These are phyloP conservation scores for Sebastolobus alascanus DNA, from an alignment of 2,797 vertebrate genomes.

Conservation along the genomic window DNA sequence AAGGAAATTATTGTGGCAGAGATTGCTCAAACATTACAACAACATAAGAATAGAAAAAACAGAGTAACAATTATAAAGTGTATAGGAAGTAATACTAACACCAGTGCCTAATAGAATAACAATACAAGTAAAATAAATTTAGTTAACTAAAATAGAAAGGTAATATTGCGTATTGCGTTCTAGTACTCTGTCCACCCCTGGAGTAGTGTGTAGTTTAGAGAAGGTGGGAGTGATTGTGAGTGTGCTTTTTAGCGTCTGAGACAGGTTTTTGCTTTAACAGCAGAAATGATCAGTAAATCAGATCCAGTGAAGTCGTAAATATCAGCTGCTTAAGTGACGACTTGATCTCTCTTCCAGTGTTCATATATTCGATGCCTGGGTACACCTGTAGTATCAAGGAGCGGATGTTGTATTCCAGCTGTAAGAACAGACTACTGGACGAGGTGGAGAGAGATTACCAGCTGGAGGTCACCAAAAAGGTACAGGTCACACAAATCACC, in stretches of 20 bases:
- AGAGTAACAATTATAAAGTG: too few species aligned
- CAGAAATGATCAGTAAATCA: not conserved
- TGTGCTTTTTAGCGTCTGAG: not conserved
- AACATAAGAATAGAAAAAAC: too few species aligned
- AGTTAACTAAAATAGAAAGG: too few species aligned
- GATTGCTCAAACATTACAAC: too few species aligned
- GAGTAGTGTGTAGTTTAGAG: not conserved
- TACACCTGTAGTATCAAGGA: slow-evolving; percentile 99
- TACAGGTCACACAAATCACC: slow-evolving; percentile 59
- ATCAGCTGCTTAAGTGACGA: not conserved
- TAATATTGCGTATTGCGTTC: not conserved
- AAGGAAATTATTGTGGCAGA: too few species aligned
- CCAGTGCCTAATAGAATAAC: too few species aligned
- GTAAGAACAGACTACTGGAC: slow-evolving; percentile 96
- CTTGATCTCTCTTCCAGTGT: slow-evolving; percentile 85
- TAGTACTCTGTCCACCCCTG: not conserved
- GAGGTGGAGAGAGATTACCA: slow-evolving; percentile 95
- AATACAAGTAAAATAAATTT: too few species aligned
- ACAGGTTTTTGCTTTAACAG: not conserved
- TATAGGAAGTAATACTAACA: too few species aligned
- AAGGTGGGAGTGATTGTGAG: not conserved
- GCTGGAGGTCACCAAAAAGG: slow-evolving; percentile 97
- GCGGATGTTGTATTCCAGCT: slow-evolving; percentile 99
- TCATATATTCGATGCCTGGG: slow-evolving; percentile 99
- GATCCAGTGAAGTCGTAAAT: not conserved